phyloP scores from a whole-genome alignment of 2,113 vertebrate species.

The Toxostoma redivivum region DNA sequence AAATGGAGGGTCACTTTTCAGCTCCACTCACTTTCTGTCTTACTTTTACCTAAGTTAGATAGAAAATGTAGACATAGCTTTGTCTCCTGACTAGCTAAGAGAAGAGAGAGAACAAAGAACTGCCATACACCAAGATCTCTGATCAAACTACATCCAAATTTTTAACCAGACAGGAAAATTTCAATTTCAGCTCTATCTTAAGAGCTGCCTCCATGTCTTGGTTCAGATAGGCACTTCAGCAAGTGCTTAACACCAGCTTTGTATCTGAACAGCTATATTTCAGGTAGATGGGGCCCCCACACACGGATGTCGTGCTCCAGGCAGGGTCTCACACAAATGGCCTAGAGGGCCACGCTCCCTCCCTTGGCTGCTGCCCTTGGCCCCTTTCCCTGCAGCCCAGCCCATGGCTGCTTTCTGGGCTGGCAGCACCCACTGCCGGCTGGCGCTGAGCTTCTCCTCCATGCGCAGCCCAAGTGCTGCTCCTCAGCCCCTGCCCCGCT shows the following conservation, averaged over 20 bases:
- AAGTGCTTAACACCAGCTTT: neutral
- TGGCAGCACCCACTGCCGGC: neutral
- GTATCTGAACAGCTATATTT: neutral
- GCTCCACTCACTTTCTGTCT: neutral
- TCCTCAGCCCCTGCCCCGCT: neutral
- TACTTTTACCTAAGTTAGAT: neutral
- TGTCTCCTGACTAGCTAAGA: neutral
- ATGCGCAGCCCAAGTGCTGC: neutral
- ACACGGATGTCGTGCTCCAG: too few relatives aligned
- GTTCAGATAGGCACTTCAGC: neutral
- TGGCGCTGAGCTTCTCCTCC: neutral
- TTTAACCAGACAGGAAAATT: neutral
- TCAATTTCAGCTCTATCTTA: neutral
- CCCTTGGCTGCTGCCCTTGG: neutral
- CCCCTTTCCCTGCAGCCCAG: neutral
- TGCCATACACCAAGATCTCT: too few relatives aligned
- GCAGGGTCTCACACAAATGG: neutral
- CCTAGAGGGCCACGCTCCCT: too few relatives aligned
- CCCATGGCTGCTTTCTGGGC: neutral
- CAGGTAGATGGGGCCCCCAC: neutral
- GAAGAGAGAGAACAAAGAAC: neutral
- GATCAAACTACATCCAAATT: fast-evolving
- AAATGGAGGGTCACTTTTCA: neutral
- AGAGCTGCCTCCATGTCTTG: neutral
- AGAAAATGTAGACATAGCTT: neutral